Base-by-base conservation (phyloP, 2,797 vertebrate species). In the Forpus xanthops region DNA sequence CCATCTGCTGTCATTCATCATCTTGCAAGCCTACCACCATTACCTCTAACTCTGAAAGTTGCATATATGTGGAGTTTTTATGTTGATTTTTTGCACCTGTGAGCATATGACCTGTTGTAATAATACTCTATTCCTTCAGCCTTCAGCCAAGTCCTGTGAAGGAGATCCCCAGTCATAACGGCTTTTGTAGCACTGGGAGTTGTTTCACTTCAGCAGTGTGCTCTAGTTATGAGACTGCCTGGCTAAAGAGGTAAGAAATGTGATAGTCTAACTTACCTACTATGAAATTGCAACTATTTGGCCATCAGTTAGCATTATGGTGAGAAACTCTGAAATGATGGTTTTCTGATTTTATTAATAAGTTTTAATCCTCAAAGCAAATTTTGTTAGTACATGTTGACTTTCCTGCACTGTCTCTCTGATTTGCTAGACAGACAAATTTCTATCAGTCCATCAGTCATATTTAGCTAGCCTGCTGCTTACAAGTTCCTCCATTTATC, bases 281-380 rank as follows among this genome's bases (percentile, higher is more conserved):
- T 50, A 55, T 39, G 71, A 85, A 94, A 93, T 61, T 92, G 65
- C 90, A 96, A 90, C 53, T 90, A 66, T 85, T 94, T 97, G 93
- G 71, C 92, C 97, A 94, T 87, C 97, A 96, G 86, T 97, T 95
- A 97, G 94, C 80, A 96, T 90, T 95, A 94, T 2, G 5, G 83
- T 84, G 83, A 96, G 76, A 94, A 97, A 93, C 84, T 96, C 91
- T 97, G 94, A 96, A 65, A 61, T 92, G 80, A 95, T 79, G 91
- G 70, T 94, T 96, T 96, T 97, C 80, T 95, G 89, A 96, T 90
- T 97, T 95, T 76, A 95, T 62, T 90, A 96, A 71, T 94, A 95
- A 39, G 39, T 96, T 97, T 93, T 96, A 96, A 96, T 96, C 86
- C 78, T 80, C 87, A n/a, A 92, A 93, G 96, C 82, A 94, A 87